phyloP scores from a whole-genome alignment of 64 coral and sea anemone species.

The Exaiptasia diaphana region DNA sequence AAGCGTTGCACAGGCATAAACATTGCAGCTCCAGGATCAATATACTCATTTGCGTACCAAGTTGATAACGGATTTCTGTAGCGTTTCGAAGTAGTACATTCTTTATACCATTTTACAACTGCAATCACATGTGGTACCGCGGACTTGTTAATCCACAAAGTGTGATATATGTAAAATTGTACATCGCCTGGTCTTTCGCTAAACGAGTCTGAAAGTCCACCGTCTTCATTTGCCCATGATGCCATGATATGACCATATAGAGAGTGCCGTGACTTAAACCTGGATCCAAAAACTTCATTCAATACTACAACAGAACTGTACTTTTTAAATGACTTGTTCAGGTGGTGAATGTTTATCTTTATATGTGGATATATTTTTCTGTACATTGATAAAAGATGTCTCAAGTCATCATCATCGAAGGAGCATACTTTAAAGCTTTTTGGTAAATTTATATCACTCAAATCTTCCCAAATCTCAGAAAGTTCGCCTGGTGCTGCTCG shows the following conservation, averaged over 20 bases:
- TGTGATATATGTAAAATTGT: constrained; percentile 38
- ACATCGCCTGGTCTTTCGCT: constrained; percentile 56
- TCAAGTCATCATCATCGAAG: background rate
- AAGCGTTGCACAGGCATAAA: background rate
- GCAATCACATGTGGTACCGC: constrained; percentile 54
- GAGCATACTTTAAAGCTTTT: background rate
- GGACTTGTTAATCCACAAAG: constrained; percentile 10
- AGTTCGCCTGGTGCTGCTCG: background rate
- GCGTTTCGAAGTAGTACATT: constrained; percentile 12
- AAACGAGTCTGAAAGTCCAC: background rate
- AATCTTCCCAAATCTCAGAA: background rate
- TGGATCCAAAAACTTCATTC: constrained; percentile 55
- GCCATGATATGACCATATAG: constrained; percentile 49
- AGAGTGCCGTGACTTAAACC: constrained; percentile 8
- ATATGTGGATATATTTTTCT: background rate
- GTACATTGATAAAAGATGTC: background rate
- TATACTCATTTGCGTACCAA: background rate
- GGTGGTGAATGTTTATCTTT: background rate
- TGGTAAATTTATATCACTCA: background rate
- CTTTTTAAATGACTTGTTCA: background rate
- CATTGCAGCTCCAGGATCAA: background rate
- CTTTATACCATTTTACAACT: constrained; percentile 49
- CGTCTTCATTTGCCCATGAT: constrained; percentile 50
- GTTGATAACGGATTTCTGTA: constrained; percentile 7
- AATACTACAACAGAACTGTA: constrained; percentile 37